These are phyloP conservation scores for Drosophila demipolita DNA, from an alignment of 2,888 invertebrate species.

Conservation along the genomic window DNA sequence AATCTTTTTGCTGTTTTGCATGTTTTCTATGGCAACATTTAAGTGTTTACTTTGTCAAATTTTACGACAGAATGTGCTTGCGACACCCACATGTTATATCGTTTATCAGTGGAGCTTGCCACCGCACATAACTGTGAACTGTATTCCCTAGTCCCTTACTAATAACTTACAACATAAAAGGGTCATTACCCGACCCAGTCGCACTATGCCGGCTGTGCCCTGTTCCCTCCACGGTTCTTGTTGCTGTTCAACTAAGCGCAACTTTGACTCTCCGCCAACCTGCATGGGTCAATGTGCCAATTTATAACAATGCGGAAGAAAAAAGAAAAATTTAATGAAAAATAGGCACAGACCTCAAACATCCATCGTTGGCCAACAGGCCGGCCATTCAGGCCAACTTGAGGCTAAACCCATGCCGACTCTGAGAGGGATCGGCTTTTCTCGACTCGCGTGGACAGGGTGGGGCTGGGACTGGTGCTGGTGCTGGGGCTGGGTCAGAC, in stretches of 20 bases:
- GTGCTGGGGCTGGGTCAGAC: not conserved
- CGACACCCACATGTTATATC: constrained; percentile 16
- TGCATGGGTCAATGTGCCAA: constrained; percentile 75
- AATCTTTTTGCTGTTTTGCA: not conserved
- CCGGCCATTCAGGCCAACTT: constrained; percentile 46
- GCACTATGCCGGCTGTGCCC: not conserved
- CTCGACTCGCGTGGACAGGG: constrained; percentile 1
- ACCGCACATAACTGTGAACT: constrained; percentile 21
- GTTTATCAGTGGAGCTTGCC: constrained; percentile 35
- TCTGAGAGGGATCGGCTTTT: constrained; percentile 32
- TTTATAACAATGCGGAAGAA: constrained; percentile 68
- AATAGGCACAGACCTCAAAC: constrained; percentile 27
- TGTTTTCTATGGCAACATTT: not conserved
- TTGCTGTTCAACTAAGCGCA: constrained; percentile 41
- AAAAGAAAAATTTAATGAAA: constrained; percentile 29
- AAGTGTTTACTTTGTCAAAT: not conserved
- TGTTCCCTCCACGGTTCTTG: constrained; percentile 26
- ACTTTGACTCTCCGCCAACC: constrained; percentile 42
- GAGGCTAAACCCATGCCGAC: constrained; percentile 52
- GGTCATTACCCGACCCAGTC: constrained; percentile 45
- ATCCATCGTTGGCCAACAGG: constrained; percentile 21
- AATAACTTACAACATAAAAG: constrained; percentile 49
- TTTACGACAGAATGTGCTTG: not conserved
- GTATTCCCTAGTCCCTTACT: constrained; percentile 38
- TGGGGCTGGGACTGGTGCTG: not conserved